A percentile compares a stretch with the other conserved stretches of the same genome.
Conservation (phyloP, 2,888 invertebrate genomes). For the Harpalus rubripes region DNA sequence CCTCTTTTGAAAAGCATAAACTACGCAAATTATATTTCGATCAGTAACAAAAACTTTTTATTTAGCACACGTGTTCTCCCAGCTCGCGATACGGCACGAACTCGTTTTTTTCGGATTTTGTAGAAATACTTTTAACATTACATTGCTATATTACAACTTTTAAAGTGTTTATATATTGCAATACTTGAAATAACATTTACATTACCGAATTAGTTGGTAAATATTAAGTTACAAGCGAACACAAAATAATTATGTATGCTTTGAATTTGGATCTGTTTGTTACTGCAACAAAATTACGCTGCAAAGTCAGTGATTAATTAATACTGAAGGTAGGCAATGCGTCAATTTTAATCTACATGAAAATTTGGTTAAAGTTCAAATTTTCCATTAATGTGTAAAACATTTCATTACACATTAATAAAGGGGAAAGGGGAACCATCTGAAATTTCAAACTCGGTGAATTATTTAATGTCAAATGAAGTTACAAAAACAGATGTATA, state of each 20-base stretch:
- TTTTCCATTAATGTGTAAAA: slow-evolving; percentile 60
- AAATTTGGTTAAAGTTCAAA: slow-evolving; percentile 56
- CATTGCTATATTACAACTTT: not conserved
- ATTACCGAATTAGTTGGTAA: not conserved
- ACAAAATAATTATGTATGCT: not conserved
- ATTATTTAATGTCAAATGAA: slow-evolving; percentile 58
- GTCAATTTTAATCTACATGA: slow-evolving; percentile 51
- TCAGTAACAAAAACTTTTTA: slow-evolving; percentile 28
- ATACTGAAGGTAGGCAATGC: slow-evolving; percentile 34
- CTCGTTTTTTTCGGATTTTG: not conserved
- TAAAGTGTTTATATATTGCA: not conserved
- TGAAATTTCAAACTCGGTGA: slow-evolving; percentile 49
- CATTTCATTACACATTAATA: slow-evolving; percentile 51
- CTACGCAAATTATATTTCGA: slow-evolving; percentile 42
- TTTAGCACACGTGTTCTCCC: slow-evolving; percentile 5
- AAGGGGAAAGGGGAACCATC: slow-evolving; percentile 31
- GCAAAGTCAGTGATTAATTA: slow-evolving; percentile 27
- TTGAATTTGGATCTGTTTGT: slow-evolving; percentile 6
- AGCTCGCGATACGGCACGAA: slow-evolving; percentile 22
- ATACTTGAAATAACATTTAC: not conserved
- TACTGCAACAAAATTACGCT: slow-evolving; percentile 23
- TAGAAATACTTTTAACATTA: slow-evolving; percentile 8
- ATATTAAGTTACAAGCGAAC: not conserved
- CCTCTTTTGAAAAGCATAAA: slow-evolving; percentile 14
- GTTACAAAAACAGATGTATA: slow-evolving; percentile 60